Evolutionary conservation across 2,797 vertebrate species (phyloP), one percentile per base, ranked within the genome.

Genomic region (Rhinoraja longicauda): DNA sequence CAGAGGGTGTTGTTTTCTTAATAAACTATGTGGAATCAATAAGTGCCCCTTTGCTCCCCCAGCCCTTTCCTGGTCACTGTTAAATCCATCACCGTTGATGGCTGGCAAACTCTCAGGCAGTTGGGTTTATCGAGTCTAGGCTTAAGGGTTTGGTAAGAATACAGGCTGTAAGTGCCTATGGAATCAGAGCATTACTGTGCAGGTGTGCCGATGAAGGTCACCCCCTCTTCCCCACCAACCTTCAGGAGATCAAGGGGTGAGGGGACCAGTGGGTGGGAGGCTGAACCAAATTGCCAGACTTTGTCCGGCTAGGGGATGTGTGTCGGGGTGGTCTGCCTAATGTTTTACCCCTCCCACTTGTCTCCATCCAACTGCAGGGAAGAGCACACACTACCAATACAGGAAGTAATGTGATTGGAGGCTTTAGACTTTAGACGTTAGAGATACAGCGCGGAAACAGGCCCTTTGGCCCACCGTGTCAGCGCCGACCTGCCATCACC

Each of bases 1-100:
- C 90, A 91, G 67, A 4, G 24, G 36, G 12, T 91, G 67, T 73
- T 91, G 36, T 53, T n/a, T 91, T 73, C 90, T 45, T 73, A 91
- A 45, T 91, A 72, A 91, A 91, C 32, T 17, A 39, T 72, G 64
- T 73, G 90, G 90, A 91, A 91, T 91, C 21, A 91, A 91, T 72
- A 45, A 72, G 59, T 88, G 2, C 17, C 59, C 15, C 84, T 67
- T 73, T 73, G 70, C 70, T 32, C n/a, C 84, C n/a, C 6, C 84
- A 36, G 12, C 7, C 7, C 76, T 82, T 82, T 91, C 36, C 39
- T 7, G 67, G 36, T 73, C 90, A 73, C 39, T 13, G 36, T 13
- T 73, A 67, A 73, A 73, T 91, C 39, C 17, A n/a, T 36, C 90
- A 45, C 70, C 2, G 70, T 53, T 91, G 36, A 29, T 91, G 17